Base-by-base conservation (phyloP, 2,888 invertebrate species). In the Anorthoa munda region DNA sequence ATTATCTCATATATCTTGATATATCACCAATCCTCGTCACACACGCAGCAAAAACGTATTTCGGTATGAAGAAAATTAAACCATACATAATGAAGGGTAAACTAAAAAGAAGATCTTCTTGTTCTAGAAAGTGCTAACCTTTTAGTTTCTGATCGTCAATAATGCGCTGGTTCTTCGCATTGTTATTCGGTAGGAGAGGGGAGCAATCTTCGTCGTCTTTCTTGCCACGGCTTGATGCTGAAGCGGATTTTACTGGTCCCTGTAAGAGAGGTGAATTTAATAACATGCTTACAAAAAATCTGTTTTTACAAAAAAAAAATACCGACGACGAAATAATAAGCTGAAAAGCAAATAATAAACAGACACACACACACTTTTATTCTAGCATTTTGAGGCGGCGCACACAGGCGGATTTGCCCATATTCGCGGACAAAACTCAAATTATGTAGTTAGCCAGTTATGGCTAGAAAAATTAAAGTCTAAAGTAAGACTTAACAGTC, bases 61-160 rank as follows among this genome's bases (percentile, higher is more conserved):
- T 66, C 17, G 31, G 50, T 75, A 59, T 83, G 65, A 83, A 71
- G 66, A 73, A 82, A 83, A 83, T 83, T 79, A 60, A 59, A 70
- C 50, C n/a, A 23, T 23, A 74, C 53, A 46, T 3, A 63, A 69
- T 31, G 18, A 60, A 66, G 21, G 5, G 45, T 12, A 59, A 66
- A 66, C 21, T 39, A 63, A 66, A 60, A 68, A 67, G 39, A n/a
- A 13, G 26, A 12, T 63, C n/a, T 2, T 26, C 4, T 39, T 56
- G 51, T 63, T 18, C 12, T 58, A 18, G 11, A 64, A n/a, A 50
- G 26, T 9, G 53, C 55, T 78, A 87, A 96, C 96, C 96, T 96
- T 99, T 99, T 73, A 99, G 96, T 92, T 98, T 98, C 88, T 98
- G 99, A 92, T 99, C 99, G 90, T 99, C 99, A 64, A 99, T 98